Evolutionary conservation across 1,140 invertebrate species (phyloP), one percentile per base, ranked within the genome.

Genomic region (Ctenoplectra terminalis): DNA sequence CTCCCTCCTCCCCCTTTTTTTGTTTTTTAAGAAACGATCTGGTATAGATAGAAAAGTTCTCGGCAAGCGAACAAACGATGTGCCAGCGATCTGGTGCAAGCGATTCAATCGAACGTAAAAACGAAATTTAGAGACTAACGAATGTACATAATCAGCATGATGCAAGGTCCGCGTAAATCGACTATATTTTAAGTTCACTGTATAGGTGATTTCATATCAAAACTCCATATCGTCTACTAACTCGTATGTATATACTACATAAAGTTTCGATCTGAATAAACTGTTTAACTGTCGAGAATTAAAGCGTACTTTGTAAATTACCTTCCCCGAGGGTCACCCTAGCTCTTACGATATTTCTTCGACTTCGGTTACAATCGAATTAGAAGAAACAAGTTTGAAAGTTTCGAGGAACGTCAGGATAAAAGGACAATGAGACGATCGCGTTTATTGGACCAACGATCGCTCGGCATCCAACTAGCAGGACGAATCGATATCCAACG

Each of bases 161-260:
- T 23, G 70, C 56, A 64, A 76, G 86, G 82, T 90, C 85, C 86
- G 86, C 89, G 88, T 90, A 92, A 91, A 91, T 90, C 88, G 81
- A 81, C 66, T 85, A 75, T 86, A 86, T 83, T 80, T 89, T 88
- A 88, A 88, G 86, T 90, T 91, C 77, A 89, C 80, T 88, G 88
- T 87, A 88, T 90, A 90, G 87, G 83, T 86, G 88, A 88, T 85
- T 90, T 92, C 92, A 92, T 92, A 92, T 92, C 90, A 76, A 83
- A 89, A 83, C 85, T 90, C 87, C 88, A 89, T 92, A 92, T 92
- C 91, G 89, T 92, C 88, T 92, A 87, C 77, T 89, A 91, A 89
- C 87, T 88, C 90, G 83, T 92, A 92, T 92, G 91, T 92, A 92
- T 92, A 92, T 92, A 92, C 84, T 89, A 90, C 89, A 90, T 88